Base-by-base conservation (phyloP, 2,113 vertebrate species). In the Microtus ochrogaster region DNA sequence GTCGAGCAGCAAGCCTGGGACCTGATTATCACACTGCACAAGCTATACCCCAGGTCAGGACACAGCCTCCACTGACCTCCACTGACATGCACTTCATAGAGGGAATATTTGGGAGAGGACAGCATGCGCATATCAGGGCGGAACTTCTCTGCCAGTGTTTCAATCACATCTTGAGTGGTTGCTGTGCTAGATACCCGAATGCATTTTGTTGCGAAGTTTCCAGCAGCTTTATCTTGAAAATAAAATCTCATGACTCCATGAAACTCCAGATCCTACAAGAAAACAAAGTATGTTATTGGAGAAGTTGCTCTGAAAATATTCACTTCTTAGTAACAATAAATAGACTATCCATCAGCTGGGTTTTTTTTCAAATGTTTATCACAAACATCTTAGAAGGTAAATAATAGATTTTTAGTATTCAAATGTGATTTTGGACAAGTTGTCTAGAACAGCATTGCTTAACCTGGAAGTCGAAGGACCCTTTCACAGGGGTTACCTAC, bases 211-310 rank as follows among this genome's bases (percentile, higher is more conserved):
- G 99, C 99, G 41, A 99, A 99, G 98, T 99, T 99, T 82, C 99
- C 99, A 30, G 99, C 99, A 91, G 99, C 99, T 97, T 99, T 99
- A 97, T 99, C 99, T 99, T 99, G 99, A 98, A 99, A 99, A 98
- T 99, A 99, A 98, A 99, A 99, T 91, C 99, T 99, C 99, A 99
- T 99, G 94, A 99, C 99, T 89, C 99, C 99, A 95, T 99, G 99
- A 98, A 99, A 99, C 98, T 99, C 99, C 93, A 99, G 95, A 97
- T 99, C 99, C 99, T 99, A 95, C 84, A 96, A 95, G 76, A 97
- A 92, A 98, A 97, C 33, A 93, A 97, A 68, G 87, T 1, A 58
- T 63, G 52, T 39, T 61, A 74, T 66, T 55, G 44, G 47, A 77
- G 83, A 66, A 65, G 7, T 5, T 41, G 78, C 33, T 93, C 44